A percentile compares a stretch with the other conserved stretches of the same genome.
phyloP scores from a whole-genome alignment of 2,888 invertebrate species.

The Neoaliturus tenellus region DNA sequence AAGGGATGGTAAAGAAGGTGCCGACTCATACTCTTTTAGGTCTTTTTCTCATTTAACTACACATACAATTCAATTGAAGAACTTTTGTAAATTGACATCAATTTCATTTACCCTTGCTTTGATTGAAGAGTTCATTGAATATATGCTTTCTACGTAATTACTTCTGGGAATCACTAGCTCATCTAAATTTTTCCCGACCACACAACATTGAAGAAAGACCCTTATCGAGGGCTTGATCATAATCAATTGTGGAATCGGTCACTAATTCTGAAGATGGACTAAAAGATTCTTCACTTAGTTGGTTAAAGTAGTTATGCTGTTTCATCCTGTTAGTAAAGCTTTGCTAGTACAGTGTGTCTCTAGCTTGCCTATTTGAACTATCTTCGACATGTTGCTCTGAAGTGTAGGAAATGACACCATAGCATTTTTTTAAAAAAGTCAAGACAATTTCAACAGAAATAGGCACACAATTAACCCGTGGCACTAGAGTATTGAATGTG shows the following conservation, averaged over 20 bases:
- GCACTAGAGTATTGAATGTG: background rate
- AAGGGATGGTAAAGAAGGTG: background rate
- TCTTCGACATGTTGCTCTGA: conserved; percentile 9
- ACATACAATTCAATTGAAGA: conserved; percentile 44
- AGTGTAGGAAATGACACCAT: background rate
- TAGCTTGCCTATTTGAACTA: background rate
- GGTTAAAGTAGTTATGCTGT: background rate
- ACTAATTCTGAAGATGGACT: background rate
- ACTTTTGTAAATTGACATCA: conserved; percentile 15
- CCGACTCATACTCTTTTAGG: conserved; percentile 21
- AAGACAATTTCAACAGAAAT: background rate
- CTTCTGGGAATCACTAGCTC: conserved; percentile 1
- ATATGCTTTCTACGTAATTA: background rate
- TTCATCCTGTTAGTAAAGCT: background rate
- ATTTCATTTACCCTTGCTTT: background rate
- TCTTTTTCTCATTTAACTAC: background rate
- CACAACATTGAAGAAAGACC: background rate
- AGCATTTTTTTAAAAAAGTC: background rate
- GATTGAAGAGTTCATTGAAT: background rate
- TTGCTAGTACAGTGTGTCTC: background rate
- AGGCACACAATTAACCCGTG: conserved; percentile 36
- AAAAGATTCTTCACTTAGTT: background rate
- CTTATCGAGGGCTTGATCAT: conserved; percentile 16
- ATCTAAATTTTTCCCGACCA: conserved; percentile 22
- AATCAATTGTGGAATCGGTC: background rate